Evolutionary conservation across 2,888 invertebrate species (phyloP), one percentile per base, ranked within the genome.

Genomic region (Diarsia rubi): DNA sequence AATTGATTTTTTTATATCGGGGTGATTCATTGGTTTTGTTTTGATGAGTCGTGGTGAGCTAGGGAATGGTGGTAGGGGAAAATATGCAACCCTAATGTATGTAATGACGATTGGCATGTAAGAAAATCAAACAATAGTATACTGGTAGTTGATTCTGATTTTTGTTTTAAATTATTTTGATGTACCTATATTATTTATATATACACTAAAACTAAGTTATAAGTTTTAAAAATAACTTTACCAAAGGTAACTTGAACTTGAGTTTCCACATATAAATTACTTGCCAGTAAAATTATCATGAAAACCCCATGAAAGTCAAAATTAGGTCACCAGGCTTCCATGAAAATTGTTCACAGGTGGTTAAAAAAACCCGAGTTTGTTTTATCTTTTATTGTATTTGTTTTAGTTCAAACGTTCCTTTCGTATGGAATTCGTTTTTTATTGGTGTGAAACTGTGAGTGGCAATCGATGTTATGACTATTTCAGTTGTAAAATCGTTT

Each of bases 1-100:
- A 72, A 88, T 85, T 86, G 81, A 81, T 67, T 85, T 83, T 87
- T 86, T 88, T 66, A 86, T 81, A 82, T 65, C 31, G 45, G 24
- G 79, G 77, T 87, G 88, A 88, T 80, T 88, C 86, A 85, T 65
- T 73, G 79, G 84, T 77, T 82, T 77, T 75, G 24, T 68, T 68
- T 83, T 77, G 63, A 81, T 73, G 64, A 66, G 27, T 49, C 69
- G 59, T 52, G 31, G 69, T 65, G 52, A 47, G 8, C n/a, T 59
- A 21, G 24, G n/a, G 69, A 37, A 71, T 83, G 12, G 16, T 65
- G 12, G 47, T 45, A 77, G 47, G 69, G 73, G 62, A 69, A 66
- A 44, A 65, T 66, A 16, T 59, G 8, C 49, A 54, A 9, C 21
- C 37, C 49, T 1, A 24, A 27, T 31, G 44, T 63, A 62, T 0